A percentile compares a stretch with the other conserved stretches of the same genome.
Evolutionary conservation across 2,113 vertebrate genomes (phyloP).

Genomic region (Haemorhous mexicanus): DNA sequence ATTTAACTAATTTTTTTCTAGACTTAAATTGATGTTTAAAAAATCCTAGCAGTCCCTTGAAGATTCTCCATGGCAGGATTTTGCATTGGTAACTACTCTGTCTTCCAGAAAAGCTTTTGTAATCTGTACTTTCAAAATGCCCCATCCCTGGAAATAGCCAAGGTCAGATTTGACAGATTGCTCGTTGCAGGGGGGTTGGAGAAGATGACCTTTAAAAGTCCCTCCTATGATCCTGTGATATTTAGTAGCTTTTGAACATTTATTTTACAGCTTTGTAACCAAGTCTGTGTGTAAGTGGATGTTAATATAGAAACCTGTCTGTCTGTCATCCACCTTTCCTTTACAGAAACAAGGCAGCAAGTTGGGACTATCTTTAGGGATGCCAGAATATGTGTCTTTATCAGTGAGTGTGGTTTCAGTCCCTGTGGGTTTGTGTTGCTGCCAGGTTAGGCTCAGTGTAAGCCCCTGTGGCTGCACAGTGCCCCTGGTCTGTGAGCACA

Average conservation of each 20-base stretch:
- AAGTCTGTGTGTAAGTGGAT: rapidly evolving
- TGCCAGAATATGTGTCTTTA: background rate
- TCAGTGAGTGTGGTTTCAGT: background rate
- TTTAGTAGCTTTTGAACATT: background rate
- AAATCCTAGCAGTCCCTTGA: constrained; percentile 23
- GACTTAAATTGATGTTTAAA: constrained; percentile 10
- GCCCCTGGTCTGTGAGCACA: background rate
- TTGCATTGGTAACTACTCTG: background rate
- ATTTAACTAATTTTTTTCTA: background rate
- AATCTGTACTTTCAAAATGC: background rate
- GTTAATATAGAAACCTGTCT: background rate
- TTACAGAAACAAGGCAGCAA: background rate
- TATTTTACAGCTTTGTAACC: background rate
- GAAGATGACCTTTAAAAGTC: background rate
- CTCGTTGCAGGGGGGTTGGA: background rate
- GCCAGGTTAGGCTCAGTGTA: background rate
- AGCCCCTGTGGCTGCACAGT: background rate
- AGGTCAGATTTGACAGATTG: background rate
- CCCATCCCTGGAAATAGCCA: background rate
- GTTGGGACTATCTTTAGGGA: background rate
- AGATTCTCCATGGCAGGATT: background rate
- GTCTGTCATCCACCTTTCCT: background rate
- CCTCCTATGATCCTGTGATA: background rate
- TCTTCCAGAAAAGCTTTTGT: constrained; percentile 30
- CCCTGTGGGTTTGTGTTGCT: background rate